Conservation (phyloP, 2,113 vertebrate species). For the Dendrocopos noguchii region DNA sequence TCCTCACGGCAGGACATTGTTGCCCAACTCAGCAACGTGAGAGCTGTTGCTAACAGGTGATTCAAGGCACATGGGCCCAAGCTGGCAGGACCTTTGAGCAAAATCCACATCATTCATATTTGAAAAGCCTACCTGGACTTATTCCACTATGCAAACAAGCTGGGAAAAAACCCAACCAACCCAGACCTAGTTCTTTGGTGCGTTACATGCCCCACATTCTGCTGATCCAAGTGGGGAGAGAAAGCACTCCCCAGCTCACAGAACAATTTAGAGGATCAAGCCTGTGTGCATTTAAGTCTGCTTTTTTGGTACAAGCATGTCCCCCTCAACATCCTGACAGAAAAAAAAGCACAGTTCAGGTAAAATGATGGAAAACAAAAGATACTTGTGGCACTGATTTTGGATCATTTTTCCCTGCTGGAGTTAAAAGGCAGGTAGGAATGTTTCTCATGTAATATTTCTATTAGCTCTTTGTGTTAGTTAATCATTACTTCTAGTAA, state of each 20-base stretch:
- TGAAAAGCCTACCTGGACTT: neutral
- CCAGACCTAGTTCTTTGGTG: neutral
- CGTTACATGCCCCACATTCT: neutral
- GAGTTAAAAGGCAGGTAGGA: neutral
- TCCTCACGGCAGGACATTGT: neutral
- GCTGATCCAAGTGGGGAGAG: neutral
- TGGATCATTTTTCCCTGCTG: neutral
- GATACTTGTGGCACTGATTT: neutral
- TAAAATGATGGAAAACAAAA: neutral
- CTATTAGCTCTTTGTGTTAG: neutral
- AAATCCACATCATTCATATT: neutral
- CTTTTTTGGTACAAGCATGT: neutral
- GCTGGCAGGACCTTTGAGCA: neutral
- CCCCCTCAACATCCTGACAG: neutral
- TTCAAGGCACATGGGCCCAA: neutral
- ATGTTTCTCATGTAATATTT: neutral
- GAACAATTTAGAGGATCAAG: neutral
- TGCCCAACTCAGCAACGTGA: neutral
- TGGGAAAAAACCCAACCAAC: neutral
- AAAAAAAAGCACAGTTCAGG: neutral
- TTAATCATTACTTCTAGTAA: neutral
- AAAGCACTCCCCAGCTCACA: accelerated
- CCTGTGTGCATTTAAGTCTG: neutral
- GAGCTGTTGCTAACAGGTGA: neutral
- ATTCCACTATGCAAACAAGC: neutral